Evolutionary conservation across 2,888 invertebrate species (phyloP).

Genomic region (Tinea semifulvella): DNA sequence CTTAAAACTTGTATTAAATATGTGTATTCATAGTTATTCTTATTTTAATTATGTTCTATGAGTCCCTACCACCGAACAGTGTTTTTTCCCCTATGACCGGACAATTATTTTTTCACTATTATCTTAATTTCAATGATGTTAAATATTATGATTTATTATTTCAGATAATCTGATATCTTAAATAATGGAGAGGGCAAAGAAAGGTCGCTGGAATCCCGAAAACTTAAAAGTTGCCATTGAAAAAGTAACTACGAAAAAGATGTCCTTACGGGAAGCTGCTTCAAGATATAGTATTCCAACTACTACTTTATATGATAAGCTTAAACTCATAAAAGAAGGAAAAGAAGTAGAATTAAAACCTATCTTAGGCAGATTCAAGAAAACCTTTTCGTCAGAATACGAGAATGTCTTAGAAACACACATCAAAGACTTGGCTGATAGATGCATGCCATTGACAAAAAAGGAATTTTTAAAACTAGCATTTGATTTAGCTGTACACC

Average conservation of each 20-base stretch:
- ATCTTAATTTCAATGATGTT: neutral
- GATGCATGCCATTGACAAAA: slow-evolving; percentile 19
- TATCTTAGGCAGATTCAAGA: slow-evolving; percentile 16
- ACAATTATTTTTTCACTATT: slow-evolving; percentile 5
- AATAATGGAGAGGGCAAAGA: slow-evolving; percentile 14
- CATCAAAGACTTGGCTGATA: slow-evolving; percentile 18
- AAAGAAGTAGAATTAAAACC: slow-evolving; percentile 9
- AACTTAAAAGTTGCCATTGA: slow-evolving; percentile 15
- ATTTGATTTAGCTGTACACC: slow-evolving; percentile 15
- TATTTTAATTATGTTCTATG: too few relatives aligned
- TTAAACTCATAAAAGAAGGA: slow-evolving; percentile 13
- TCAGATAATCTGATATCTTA: neutral
- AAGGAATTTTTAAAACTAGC: slow-evolving; percentile 17
- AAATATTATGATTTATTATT: neutral
- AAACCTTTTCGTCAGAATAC: slow-evolving; percentile 19
- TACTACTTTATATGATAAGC: slow-evolving; percentile 16
- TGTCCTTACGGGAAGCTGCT: slow-evolving; percentile 12
- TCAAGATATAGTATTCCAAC: slow-evolving; percentile 12
- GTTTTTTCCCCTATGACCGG: slow-evolving; percentile 3
- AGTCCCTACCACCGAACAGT: slow-evolving; percentile 3
- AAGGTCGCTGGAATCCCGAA: slow-evolving; percentile 14
- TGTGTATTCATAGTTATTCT: too few relatives aligned
- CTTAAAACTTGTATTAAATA: too few relatives aligned
- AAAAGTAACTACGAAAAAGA: slow-evolving; percentile 15
- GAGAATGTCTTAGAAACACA: slow-evolving; percentile 19